Percentiles rank a stretch among this genome's conserved stretches.
These are phyloP conservation scores for Cerastis leucographa DNA, from an alignment of 2,888 invertebrate genomes.

Conservation along the genomic window DNA sequence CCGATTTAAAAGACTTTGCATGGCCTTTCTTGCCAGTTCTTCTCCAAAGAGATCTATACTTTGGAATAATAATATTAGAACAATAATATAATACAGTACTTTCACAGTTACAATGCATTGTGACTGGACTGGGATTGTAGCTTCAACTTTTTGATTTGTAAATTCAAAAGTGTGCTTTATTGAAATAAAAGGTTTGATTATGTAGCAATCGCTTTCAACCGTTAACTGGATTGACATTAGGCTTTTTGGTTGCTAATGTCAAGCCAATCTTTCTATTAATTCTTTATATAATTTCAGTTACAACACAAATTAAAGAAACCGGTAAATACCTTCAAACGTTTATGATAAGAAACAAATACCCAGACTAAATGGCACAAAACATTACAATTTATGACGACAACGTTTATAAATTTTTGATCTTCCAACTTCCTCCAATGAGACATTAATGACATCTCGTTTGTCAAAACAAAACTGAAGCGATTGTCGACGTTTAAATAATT, in stretches of 20 bases:
- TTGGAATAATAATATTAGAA: too few relatives aligned
- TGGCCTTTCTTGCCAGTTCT: not conserved
- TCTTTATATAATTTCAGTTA: not conserved
- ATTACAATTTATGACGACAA: constrained; percentile 40
- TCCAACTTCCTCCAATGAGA: constrained; percentile 52
- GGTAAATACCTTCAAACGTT: not conserved
- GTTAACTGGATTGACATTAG: not conserved
- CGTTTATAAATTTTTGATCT: constrained; percentile 51
- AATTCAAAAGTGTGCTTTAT: not conserved
- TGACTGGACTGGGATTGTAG: not conserved
- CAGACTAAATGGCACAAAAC: constrained; percentile 33
- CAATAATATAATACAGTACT: too few relatives aligned
- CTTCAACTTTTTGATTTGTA: not conserved
- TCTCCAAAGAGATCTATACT: not conserved
- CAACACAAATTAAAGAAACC: not conserved
- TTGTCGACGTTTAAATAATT: constrained; percentile 62
- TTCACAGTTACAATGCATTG: too few relatives aligned
- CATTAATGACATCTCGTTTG: constrained; percentile 60
- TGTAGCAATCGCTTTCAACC: not conserved
- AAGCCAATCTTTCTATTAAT: too few relatives aligned
- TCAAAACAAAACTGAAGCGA: constrained; percentile 60
- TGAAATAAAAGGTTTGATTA: not conserved
- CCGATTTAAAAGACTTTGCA: not conserved
- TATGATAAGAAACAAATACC: constrained; percentile 5
- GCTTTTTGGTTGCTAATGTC: not conserved